A percentile compares a stretch with the other conserved stretches of the same genome.
phyloP scores from a whole-genome alignment of 2,888 invertebrate genomes.

The Amblyjoppa proteus region DNA sequence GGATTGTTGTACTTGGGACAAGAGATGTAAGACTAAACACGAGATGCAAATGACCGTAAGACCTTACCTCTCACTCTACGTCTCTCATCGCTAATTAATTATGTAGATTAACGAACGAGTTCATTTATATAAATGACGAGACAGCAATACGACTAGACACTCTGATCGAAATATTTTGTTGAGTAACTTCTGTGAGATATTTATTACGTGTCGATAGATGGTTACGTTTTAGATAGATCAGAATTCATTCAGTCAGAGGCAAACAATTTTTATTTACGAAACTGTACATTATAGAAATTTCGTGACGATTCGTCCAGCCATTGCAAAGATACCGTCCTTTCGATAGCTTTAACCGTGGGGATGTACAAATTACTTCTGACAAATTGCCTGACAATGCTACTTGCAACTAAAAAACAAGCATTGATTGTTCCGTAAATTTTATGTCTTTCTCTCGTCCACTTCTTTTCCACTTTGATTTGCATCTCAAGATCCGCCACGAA shows the following conservation, averaged over 20 bases:
- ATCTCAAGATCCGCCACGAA: conserved; percentile 30
- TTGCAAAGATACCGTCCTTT: too few relatives aligned
- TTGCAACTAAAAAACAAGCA: not conserved
- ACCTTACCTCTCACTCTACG: conserved; percentile 17
- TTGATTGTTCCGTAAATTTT: conserved; percentile 38
- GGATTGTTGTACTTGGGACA: conserved; percentile 32
- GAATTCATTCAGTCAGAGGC: too few relatives aligned
- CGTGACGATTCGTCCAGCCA: too few relatives aligned
- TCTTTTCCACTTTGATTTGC: not conserved
- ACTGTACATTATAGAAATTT: too few relatives aligned
- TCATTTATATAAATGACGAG: conserved; percentile 65
- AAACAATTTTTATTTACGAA: too few relatives aligned
- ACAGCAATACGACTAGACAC: conserved; percentile 26
- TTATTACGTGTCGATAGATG: too few relatives aligned
- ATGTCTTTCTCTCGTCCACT: conserved; percentile 28
- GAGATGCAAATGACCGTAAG: not conserved
- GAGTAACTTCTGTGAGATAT: not conserved
- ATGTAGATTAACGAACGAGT: conserved; percentile 70
- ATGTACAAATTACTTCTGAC: not conserved
- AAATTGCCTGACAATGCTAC: not conserved
- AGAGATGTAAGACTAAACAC: not conserved
- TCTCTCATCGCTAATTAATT: conserved; percentile 69
- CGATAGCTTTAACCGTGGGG: not conserved
- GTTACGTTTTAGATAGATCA: too few relatives aligned
- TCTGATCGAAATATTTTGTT: conserved; percentile 51